Evolutionary conservation across 1,140 invertebrate genomes (phyloP).

Genomic region (Brachionus koreanus): DNA sequence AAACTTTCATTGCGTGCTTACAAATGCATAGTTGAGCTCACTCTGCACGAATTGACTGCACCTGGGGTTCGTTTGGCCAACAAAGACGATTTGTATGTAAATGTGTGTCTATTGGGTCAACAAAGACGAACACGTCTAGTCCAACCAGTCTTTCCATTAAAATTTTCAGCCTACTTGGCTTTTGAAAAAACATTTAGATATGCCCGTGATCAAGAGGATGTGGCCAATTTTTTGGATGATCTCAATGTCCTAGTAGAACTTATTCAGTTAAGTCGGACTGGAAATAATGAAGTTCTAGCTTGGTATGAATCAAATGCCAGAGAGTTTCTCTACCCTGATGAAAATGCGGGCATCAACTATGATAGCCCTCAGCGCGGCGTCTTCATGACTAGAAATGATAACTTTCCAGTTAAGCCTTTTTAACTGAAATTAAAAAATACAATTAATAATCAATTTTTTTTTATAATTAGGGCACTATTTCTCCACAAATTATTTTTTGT

Average conservation of each 20-base stretch:
- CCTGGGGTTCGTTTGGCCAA: constrained; percentile 56
- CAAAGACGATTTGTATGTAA: constrained; percentile 54
- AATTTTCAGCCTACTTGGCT: constrained; percentile 51
- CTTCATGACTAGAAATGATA: constrained; percentile 51
- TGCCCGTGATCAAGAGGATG: constrained; percentile 7
- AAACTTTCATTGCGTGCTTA: constrained; percentile 53
- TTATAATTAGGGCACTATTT: background rate
- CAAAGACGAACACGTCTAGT: constrained; percentile 52
- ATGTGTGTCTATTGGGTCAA: constrained; percentile 54
- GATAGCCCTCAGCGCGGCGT: constrained; percentile 50
- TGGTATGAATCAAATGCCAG: constrained; percentile 51
- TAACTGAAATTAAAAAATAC: constrained; percentile 39
- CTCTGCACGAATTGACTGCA: constrained; percentile 52
- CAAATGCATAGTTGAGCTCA: constrained; percentile 52
- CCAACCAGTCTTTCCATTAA: constrained; percentile 52
- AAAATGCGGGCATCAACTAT: constrained; percentile 50
- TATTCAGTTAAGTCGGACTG: constrained; percentile 49
- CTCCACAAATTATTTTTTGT: constrained; percentile 42
- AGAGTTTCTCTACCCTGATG: constrained; percentile 55
- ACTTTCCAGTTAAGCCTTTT: constrained; percentile 51
- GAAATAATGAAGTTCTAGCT: constrained; percentile 47
- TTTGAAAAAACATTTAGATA: constrained; percentile 52
- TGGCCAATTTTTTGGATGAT: constrained; percentile 49
- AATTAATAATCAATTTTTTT: background rate
- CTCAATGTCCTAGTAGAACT: constrained; percentile 54